Base-by-base conservation (phyloP, 2,888 invertebrate genomes). In the Eledone cirrhosa region DNA sequence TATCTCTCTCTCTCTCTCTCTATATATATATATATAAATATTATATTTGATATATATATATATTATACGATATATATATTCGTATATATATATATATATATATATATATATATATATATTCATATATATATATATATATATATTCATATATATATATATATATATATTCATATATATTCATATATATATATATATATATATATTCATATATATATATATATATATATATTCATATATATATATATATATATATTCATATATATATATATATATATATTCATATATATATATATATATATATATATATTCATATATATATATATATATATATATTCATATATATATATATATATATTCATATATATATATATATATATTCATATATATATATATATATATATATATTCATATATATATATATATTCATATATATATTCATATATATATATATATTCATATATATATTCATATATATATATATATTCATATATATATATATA, bases 361-460 rank as follows among this genome's bases (percentile, higher is more conserved):
- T 24, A 65, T 5, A 65, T 24, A 65, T 24, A 65, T 24, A 65
- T 24, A 65, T 65, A 65, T 65, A 65, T 65, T 27, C 14, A 65
- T 65, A 65, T 65, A 65, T 65, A 65, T 65, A 65, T 65, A 65
- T 24, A 65, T 65, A 65, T 65, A 65, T 65, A 65, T 24, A 65
- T 65, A 24, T 65, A 65, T 65, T 27, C 29, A 65, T 65, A 65
- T 0, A 8, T 24, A 5, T 2, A 24, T 65, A 22, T 24, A 65
- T 65, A 14, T 24, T 3, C 24, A 65, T 53, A 53, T 53, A 4
- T 53, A 53, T 53, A 53, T 53, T 22, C n/a, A 53, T 53, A 53
- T 53, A 4, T 53, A 53, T 53, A 53, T 53, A 53, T 53, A 53
- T 4, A 53, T 53, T 3, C 5, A 53, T 53, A 53, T 53, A 53